Percentiles rank a stretch among this genome's conserved stretches.
These are phyloP conservation scores for Psix sp. DNA, from an alignment of 1,140 invertebrate genomes.

Conservation along the genomic window DNA sequence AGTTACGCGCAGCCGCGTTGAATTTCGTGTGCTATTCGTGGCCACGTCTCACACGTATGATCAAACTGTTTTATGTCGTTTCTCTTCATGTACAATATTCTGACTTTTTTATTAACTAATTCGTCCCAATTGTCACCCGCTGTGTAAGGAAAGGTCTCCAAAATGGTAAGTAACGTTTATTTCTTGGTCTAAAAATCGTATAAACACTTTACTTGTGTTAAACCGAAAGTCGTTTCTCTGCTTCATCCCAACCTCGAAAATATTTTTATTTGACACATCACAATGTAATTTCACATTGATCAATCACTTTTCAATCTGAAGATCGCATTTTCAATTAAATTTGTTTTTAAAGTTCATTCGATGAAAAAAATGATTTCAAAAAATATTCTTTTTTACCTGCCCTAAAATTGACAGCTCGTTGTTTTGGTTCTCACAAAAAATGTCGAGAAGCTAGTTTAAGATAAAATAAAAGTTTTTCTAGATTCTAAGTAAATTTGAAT, in stretches of 20 bases:
- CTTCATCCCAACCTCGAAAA: neutral
- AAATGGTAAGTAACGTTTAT: neutral
- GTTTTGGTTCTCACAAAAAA: too few relatives aligned
- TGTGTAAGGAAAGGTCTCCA: neutral
- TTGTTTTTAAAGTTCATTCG: too few relatives aligned
- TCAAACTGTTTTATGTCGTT: neutral
- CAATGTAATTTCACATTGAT: too few relatives aligned
- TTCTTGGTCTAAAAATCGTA: too few relatives aligned
- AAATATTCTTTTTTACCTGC: too few relatives aligned
- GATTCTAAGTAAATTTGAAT: too few relatives aligned
- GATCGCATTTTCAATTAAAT: too few relatives aligned
- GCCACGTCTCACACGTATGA: conserved; percentile 1
- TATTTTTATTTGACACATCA: neutral
- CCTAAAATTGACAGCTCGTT: too few relatives aligned
- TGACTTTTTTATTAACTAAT: neutral
- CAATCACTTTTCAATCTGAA: neutral
- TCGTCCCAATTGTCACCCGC: neutral
- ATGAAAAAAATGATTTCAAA: too few relatives aligned
- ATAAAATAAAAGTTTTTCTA: too few relatives aligned
- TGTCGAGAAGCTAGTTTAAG: too few relatives aligned
- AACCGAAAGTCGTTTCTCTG: neutral
- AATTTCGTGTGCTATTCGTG: neutral
- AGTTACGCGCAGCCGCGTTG: conserved; percentile 1
- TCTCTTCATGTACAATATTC: conserved; percentile 1
- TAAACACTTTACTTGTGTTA: too few relatives aligned